phyloP scores from a whole-genome alignment of 2,888 invertebrate species.

The Teleiodes luculella region DNA sequence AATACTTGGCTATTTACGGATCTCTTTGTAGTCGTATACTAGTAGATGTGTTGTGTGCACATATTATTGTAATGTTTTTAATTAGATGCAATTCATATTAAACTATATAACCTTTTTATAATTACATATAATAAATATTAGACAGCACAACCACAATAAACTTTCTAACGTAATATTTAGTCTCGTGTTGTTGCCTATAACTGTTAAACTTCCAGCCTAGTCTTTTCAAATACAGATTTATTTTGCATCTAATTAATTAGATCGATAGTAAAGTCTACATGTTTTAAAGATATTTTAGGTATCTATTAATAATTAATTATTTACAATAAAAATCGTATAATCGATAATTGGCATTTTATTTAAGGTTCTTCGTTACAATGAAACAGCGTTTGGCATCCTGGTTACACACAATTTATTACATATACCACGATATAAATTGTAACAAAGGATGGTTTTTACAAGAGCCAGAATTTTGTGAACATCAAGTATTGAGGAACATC shows the following conservation, averaged over 20 bases:
- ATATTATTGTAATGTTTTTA: conserved; percentile 25
- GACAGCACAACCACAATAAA: too few species aligned
- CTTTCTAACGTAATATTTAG: too few species aligned
- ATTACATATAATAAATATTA: too few species aligned
- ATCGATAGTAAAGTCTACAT: conserved; percentile 28
- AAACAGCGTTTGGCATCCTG: conserved; percentile 66
- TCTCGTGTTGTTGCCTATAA: too few species aligned
- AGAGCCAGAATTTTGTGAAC: conserved; percentile 50
- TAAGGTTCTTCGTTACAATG: conserved; percentile 35
- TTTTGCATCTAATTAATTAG: conserved; percentile 25
- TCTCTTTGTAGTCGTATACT: conserved; percentile 28
- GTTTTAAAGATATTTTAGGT: conserved; percentile 47
- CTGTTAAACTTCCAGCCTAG: too few species aligned
- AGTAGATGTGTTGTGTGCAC: conserved; percentile 44
- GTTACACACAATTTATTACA: conserved; percentile 75
- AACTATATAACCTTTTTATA: neutral
- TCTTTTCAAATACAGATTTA: neutral
- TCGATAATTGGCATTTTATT: conserved; percentile 37
- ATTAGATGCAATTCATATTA: conserved; percentile 18
- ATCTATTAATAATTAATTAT: conserved; percentile 36
- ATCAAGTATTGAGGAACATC: conserved; percentile 67
- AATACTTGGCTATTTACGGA: conserved; percentile 21
- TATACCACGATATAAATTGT: conserved; percentile 73
- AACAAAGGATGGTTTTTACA: conserved; percentile 70
- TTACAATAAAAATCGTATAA: conserved; percentile 60